A percentile compares a stretch with the other conserved stretches of the same genome.
Evolutionary conservation across 2,888 invertebrate species (phyloP).

Genomic region (Micoletzkya japonica): DNA sequence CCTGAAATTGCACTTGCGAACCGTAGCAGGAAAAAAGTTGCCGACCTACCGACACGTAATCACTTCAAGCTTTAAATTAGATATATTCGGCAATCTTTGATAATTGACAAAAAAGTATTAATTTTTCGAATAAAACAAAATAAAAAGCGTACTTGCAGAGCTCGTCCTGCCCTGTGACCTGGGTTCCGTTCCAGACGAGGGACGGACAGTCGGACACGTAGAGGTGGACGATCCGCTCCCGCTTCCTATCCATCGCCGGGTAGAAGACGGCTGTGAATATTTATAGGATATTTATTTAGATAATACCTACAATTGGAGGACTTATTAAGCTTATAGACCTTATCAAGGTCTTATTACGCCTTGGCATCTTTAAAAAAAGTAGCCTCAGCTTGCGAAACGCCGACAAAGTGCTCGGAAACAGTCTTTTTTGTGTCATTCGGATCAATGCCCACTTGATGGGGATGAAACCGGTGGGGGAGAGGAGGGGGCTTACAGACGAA

Average conservation of each 20-base stretch:
- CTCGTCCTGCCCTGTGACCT: constrained; percentile 77
- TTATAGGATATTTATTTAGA: background rate
- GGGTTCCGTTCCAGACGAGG: constrained; percentile 92
- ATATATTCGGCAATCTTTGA: background rate
- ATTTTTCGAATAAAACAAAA: constrained; percentile 5
- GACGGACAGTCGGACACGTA: constrained; percentile 73
- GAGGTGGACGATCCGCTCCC: constrained; percentile 62
- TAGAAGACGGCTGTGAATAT: constrained; percentile 12
- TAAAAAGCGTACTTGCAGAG: constrained; percentile 72
- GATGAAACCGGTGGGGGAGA: background rate
- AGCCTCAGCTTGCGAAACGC: background rate
- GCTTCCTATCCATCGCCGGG: constrained; percentile 76
- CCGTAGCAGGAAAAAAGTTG: background rate
- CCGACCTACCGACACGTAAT: too few relatives aligned
- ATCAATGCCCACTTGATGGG: too few relatives aligned
- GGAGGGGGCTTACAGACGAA: background rate
- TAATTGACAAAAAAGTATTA: background rate
- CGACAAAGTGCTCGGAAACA: too few relatives aligned
- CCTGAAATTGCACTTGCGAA: background rate
- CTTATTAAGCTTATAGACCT: too few relatives aligned
- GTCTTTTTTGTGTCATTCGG: too few relatives aligned
- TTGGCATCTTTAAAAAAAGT: too few relatives aligned
- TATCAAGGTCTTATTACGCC: too few relatives aligned
- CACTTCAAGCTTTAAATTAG: background rate
- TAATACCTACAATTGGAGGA: background rate